Conservation (phyloP, 2,113 vertebrate species). For the Pollimyrus isidori region DNA sequence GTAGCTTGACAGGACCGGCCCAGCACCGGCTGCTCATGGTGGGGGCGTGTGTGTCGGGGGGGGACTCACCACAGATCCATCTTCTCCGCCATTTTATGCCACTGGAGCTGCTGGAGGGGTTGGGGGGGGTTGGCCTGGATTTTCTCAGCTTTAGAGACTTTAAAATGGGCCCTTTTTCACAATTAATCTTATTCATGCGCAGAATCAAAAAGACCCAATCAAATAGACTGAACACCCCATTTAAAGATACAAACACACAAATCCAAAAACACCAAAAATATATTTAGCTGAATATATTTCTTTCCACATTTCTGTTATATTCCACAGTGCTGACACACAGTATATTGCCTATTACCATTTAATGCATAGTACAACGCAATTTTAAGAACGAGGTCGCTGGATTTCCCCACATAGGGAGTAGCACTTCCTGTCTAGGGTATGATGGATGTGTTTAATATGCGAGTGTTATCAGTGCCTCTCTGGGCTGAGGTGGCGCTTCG, state of each 20-base stretch:
- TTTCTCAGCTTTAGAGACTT: neutral
- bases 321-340: neutral
- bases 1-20: constrained; percentile 30
- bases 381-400: neutral
- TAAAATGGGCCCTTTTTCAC: neutral
- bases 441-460: constrained; percentile 6
- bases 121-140: neutral
- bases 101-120: constrained; percentile 16
- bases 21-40: constrained; percentile 29
- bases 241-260: neutral
- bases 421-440: neutral
- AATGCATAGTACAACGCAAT: neutral
- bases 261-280: neutral
- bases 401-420: neutral
- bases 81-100: constrained; percentile 42
- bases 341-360: neutral
- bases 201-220: neutral
- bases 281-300: neutral
- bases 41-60: constrained; percentile 11
- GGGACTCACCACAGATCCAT: constrained; percentile 44
- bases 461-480: constrained; percentile 31
- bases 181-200: neutral
- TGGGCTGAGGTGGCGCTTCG: constrained; percentile 22
- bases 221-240: neutral
- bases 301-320: neutral